These are phyloP conservation scores for Aphodius sticticus DNA, from an alignment of 2,888 invertebrate genomes.

Conservation along the genomic window DNA sequence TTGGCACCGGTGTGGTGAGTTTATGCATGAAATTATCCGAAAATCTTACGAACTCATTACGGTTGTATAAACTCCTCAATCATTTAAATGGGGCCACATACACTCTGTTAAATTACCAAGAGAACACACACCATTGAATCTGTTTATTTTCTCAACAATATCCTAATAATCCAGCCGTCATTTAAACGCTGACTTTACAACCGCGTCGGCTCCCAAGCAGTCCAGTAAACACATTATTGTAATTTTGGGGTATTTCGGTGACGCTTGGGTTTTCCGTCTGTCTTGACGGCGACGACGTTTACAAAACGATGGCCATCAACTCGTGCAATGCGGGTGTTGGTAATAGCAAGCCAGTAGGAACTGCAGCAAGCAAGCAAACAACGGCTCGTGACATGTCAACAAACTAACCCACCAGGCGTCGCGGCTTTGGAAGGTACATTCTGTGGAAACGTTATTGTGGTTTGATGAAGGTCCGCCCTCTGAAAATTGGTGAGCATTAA, in stretches of 20 bases:
- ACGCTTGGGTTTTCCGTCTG: no score
- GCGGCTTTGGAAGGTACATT: no score
- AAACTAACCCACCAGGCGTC: no score
- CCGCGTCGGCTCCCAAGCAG: neutral
- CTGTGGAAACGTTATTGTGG: no score
- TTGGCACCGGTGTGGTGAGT: neutral
- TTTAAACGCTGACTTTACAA: neutral
- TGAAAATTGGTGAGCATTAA: no score
- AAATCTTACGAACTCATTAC: neutral
- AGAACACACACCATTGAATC: neutral
- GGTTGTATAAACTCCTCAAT: neutral
- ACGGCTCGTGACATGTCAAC: no score
- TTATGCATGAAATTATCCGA: neutral
- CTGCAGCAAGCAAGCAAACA: no score
- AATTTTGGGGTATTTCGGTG: neutral
- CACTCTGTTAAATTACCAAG: neutral
- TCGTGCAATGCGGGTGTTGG: neutral
- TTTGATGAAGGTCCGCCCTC: no score
- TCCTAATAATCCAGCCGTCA: neutral
- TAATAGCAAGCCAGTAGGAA: neutral
- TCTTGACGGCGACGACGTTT: no score
- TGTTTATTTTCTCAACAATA: neutral
- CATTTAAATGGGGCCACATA: neutral
- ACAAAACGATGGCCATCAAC: neutral
- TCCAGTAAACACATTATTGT: neutral